Base-by-base conservation (phyloP, 30 jellyfish, hydroid and myxozoan species). In the Aurelia sp. region DNA sequence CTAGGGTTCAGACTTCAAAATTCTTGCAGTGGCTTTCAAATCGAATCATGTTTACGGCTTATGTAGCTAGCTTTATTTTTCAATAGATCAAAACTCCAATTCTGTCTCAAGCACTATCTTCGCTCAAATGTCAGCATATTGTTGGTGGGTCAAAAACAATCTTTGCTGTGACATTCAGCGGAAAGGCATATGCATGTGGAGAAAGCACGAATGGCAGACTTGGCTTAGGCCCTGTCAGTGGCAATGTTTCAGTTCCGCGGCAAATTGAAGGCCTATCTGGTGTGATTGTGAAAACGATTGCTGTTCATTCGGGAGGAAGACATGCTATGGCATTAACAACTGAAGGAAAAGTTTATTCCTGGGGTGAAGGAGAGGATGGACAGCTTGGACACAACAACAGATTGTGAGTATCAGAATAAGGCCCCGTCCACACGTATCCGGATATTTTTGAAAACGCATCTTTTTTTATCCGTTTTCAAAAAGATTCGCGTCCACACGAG, bases 281-380 rank as follows among this genome's bases (percentile, higher is more conserved):
- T 5, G 72, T 69, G 17, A 62, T 85, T 17, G 94, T 91, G 17
- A 91, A 86, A 68, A 91, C 82, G 73, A 86, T 91, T n/a, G 90
- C 98, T 8, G 98, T 91, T 50, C 98, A 91, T 67, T 85, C 98
- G n/a, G 96, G 98, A 38, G 96, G 98, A 13, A 72, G 91, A 11
- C 98, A 92, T 86, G 91, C 92, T 12, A 64, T 92, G 72, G 98
- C 98, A 3, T 55, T 92, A 63, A 87, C 97, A 16, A 62, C 90
- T 31, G 90, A 79, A 16, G 98, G 98, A 58, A 63, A 55, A 55
- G 95, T 84, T 5, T 92, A 30, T 80, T 86, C 97, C 2, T 92
- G 98, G 98, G 98, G 98, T 17, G 98, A 92, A 51, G 97, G 97
- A 33, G 98, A 92, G 64, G 80, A 86, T 84, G 98, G 98, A 1